A percentile compares a stretch with the other conserved stretches of the same genome.
phyloP scores from a whole-genome alignment of 1,140 invertebrate genomes.

The Chymomyza costata region DNA sequence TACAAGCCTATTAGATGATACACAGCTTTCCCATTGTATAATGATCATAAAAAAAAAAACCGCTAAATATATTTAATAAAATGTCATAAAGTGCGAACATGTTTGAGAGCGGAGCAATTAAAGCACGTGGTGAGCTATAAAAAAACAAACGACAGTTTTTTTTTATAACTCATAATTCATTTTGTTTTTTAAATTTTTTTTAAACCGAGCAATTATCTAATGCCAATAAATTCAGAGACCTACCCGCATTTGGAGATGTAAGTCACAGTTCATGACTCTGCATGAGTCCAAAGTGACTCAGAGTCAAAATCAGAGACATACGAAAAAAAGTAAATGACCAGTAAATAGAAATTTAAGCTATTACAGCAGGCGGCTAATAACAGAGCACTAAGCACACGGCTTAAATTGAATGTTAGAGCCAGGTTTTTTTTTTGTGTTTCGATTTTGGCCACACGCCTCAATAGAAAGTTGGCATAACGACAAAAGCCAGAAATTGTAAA shows the following conservation, averaged over 20 bases:
- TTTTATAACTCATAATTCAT: slow-evolving; percentile 23
- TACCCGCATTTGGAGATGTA: no score
- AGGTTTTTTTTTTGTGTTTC: no score
- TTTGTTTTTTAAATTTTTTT: no score
- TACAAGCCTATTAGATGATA: no score
- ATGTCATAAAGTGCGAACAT: not conserved
- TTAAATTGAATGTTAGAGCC: slow-evolving; percentile 34
- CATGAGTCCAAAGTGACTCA: not conserved
- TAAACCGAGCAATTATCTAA: slow-evolving; percentile 48
- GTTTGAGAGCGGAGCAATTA: slow-evolving; percentile 20
- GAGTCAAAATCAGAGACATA: slow-evolving; percentile 19
- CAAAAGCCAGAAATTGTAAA: slow-evolving; percentile 5
- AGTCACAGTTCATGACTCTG: slow-evolving; percentile 56
- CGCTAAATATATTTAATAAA: slow-evolving; percentile 22
- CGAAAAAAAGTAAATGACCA: slow-evolving; percentile 6
- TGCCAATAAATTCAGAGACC: slow-evolving; percentile 28
- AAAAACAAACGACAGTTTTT: slow-evolving; percentile 9
- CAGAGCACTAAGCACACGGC: slow-evolving; percentile 9
- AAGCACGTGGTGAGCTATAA: slow-evolving; percentile 24
- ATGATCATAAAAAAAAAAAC: slow-evolving; percentile 22
- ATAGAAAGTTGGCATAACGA: slow-evolving; percentile 50
- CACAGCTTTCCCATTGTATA: not conserved
- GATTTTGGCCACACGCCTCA: slow-evolving; percentile 33
- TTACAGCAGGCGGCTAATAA: slow-evolving; percentile 31
- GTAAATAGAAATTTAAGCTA: not conserved